These are phyloP conservation scores for Megaleporinus macrocephalus DNA, from an alignment of 2,113 vertebrate genomes.

Conservation along the genomic window DNA sequence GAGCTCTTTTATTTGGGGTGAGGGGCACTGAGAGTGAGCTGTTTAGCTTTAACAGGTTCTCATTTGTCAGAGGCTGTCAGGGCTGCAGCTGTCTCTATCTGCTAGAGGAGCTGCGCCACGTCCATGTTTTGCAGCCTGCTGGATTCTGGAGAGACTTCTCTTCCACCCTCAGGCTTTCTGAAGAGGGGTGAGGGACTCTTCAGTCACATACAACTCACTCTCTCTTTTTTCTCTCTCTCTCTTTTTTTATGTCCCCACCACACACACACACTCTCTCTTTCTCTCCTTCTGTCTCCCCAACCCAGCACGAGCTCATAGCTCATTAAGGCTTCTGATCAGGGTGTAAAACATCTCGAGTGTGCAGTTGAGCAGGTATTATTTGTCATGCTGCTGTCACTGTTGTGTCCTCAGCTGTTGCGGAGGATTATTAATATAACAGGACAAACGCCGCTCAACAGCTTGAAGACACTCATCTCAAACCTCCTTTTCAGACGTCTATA, in stretches of 20 bases:
- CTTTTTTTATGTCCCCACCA: conserved; percentile 2
- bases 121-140: conserved; percentile 53
- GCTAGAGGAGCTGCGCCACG: conserved; percentile 41
- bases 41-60: conserved; percentile 65
- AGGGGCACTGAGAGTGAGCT: conserved; percentile 57
- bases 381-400: conserved; percentile 56
- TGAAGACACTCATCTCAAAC: conserved; percentile 27
- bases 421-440: conserved; percentile 50
- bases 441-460: conserved; percentile 33
- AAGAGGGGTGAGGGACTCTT: conserved; percentile 58
- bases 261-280: conserved; percentile 55
- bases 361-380: conserved; percentile 69
- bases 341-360: conserved; percentile 72
- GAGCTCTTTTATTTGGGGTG: conserved; percentile 57
- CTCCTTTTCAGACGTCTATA: conserved; percentile 32
- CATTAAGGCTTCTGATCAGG: conserved; percentile 77
- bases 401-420: conserved; percentile 53
- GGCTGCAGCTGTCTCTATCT: conserved; percentile 63
- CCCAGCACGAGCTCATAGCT: conserved; percentile 72
- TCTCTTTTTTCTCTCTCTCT: conserved; percentile 60
- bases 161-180: conserved; percentile 54
- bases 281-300: conserved; percentile 58
- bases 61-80: conserved; percentile 65
- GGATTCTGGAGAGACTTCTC: conserved; percentile 57
- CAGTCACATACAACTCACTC: conserved; percentile 51